Evolutionary conservation across 2,113 vertebrate genomes (phyloP).

Genomic region (Cariama cristata): DNA sequence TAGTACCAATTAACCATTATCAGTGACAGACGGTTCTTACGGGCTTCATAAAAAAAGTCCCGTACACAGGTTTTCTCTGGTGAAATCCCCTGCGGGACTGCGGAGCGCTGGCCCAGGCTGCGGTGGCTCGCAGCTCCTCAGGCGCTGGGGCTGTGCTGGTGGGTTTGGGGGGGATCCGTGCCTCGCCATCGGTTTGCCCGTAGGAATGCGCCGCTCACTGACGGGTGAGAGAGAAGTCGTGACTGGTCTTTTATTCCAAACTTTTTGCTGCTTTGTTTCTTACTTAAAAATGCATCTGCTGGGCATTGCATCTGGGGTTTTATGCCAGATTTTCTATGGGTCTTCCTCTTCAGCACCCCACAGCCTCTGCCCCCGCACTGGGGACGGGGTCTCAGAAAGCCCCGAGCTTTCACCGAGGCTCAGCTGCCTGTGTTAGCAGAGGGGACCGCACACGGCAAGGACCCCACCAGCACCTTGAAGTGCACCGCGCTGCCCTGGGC

Average conservation of each 20-base stretch:
- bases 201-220: not conserved
- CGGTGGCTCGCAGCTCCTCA: not conserved
- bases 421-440: not conserved
- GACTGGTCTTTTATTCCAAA: not conserved
- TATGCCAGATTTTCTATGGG: not conserved
- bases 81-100: not conserved
- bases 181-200: not conserved
- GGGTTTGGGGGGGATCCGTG: rapidly evolving
- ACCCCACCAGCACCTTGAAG: not conserved
- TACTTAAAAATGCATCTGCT: not conserved
- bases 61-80: not conserved
- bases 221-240: not conserved
- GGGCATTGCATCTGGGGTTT: not conserved
- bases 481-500: not conserved
- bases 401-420: not conserved
- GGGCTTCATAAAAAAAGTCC: not conserved
- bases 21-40: not conserved
- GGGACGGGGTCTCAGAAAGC: not conserved
- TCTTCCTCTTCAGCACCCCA: not conserved
- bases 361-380: rapidly evolving
- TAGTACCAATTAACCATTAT: constrained; percentile 5
- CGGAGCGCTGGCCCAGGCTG: not conserved
- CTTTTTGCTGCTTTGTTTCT: not conserved
- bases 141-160: not conserved
- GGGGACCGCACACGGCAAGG: not conserved